A percentile compares a stretch with the other conserved stretches of the same genome.
phyloP scores from a whole-genome alignment of 1,140 invertebrate species.

The Pachyrhynchus sulphureomaculatus region DNA sequence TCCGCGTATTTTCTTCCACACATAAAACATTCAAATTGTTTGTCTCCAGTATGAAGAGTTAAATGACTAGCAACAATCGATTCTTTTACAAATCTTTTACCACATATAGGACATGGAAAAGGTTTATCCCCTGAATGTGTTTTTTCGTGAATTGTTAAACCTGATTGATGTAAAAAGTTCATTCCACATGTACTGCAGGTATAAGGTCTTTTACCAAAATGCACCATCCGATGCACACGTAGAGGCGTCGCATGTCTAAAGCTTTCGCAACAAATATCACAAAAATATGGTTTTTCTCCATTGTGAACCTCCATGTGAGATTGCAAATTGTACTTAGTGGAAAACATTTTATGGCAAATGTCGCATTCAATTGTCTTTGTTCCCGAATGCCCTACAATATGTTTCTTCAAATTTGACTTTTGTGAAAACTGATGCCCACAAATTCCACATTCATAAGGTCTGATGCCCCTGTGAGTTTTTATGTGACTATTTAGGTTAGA shows the following conservation, averaged over 20 bases:
- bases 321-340: slow-evolving; percentile 12
- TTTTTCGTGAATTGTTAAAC: slow-evolving; percentile 65
- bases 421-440: slow-evolving; percentile 20
- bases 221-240: slow-evolving; percentile 65
- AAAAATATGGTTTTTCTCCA: slow-evolving; percentile 58
- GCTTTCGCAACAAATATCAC: slow-evolving; percentile 61
- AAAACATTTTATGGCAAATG: slow-evolving; percentile 15
- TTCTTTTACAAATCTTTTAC: slow-evolving; percentile 67
- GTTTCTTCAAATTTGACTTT: slow-evolving; percentile 24
- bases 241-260: slow-evolving; percentile 69
- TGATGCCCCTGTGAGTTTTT: slow-evolving; percentile 19
- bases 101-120: slow-evolving; percentile 63
- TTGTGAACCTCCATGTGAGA: slow-evolving; percentile 58
- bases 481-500: slow-evolving; percentile 20
- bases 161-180: slow-evolving; percentile 61
- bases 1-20: slow-evolving; percentile 2
- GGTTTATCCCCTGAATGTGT: slow-evolving; percentile 71
- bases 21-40: slow-evolving; percentile 8
- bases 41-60: slow-evolving; percentile 6
- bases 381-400: slow-evolving; percentile 12
- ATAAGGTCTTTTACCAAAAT: slow-evolving; percentile 63
- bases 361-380: not conserved
- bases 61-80: slow-evolving; percentile 35
- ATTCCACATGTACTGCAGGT: slow-evolving; percentile 61
- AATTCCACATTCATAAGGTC: slow-evolving; percentile 16